Evolutionary conservation across 2,113 vertebrate species (phyloP), one percentile per base, ranked within the genome.

Genomic region (Paramormyrops kingsleyae): DNA sequence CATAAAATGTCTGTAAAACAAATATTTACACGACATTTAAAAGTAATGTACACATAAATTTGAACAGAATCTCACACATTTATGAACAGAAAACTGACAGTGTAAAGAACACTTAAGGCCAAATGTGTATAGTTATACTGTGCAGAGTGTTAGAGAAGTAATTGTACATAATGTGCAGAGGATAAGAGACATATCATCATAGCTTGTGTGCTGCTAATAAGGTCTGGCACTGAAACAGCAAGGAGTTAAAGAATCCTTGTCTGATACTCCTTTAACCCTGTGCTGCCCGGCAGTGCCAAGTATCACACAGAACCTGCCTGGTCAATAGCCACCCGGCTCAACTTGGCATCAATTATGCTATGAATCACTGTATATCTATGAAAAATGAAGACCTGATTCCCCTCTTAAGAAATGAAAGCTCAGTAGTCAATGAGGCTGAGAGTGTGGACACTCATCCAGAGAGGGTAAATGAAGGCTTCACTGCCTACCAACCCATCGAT

Each of bases 331-430:
- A 84, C 35, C 39, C 21, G 8, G 46, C 52, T 89, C 52, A 85
- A 44, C 31, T 62, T 85, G 88, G 80, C 88, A 56, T 84, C 21
- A 83, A 89, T 84, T 56, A 74, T 62, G 47, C 27, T 35, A 89
- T 84, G 50, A 62, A 62, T 59, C 80, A 59, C 88, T 44, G 44
- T 42, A 19, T 44, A 15, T 21, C 80, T 53, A 59, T 84, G 21
- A 56, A 85, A 49, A n/a, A 89, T 89, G 52, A 59, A 53, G 88
- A 83, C 83, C 8, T 44, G 49, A 83, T 83, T 39, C n/a, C 21
- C 27, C 88, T 88, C 62, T 47, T 31, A n/a, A 80, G 46, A 50
- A 47, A 77, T 50, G 5, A 50, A 7, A 27, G 15, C 17, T 31
- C 52, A 35, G 35, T 6, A 84, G 80, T 31, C 87, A 56, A 56